Conservation (phyloP, 2,113 vertebrate genomes). For the Rynchops niger region DNA sequence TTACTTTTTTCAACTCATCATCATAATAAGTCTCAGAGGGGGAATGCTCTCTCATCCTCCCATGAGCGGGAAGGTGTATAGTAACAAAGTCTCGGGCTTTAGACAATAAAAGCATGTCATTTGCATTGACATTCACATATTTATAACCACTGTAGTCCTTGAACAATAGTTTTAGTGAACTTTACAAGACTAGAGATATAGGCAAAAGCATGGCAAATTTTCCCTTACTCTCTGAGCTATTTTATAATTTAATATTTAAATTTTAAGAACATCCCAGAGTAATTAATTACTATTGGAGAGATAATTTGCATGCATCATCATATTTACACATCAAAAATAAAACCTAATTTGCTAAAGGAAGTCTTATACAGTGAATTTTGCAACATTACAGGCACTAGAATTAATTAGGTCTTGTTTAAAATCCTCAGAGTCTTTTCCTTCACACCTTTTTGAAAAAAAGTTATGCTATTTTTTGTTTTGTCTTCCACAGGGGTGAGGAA, state of each 20-base stretch:
- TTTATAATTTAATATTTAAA: neutral
- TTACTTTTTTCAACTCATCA: neutral
- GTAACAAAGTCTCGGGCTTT: neutral
- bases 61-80: neutral
- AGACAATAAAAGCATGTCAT: neutral
- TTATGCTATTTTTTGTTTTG: constrained; percentile 7
- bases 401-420: constrained; percentile 53
- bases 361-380: neutral
- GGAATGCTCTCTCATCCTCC: neutral
- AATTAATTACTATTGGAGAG: constrained; percentile 36
- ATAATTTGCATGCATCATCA: constrained; percentile 45
- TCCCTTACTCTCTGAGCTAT: neutral
- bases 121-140: neutral
- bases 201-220: neutral
- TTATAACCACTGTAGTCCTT: neutral
- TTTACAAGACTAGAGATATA: neutral
- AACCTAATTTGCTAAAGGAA: constrained; percentile 51
- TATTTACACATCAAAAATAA: constrained; percentile 58
- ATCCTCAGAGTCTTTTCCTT: constrained; percentile 48
- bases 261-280: constrained; percentile 20
- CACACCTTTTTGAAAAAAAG: constrained; percentile 10
- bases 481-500: neutral
- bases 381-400: constrained; percentile 2
- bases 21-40: neutral
- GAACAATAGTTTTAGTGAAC: neutral